phyloP scores from a whole-genome alignment of 2,113 vertebrate species.

The Notiomystis cincta region DNA sequence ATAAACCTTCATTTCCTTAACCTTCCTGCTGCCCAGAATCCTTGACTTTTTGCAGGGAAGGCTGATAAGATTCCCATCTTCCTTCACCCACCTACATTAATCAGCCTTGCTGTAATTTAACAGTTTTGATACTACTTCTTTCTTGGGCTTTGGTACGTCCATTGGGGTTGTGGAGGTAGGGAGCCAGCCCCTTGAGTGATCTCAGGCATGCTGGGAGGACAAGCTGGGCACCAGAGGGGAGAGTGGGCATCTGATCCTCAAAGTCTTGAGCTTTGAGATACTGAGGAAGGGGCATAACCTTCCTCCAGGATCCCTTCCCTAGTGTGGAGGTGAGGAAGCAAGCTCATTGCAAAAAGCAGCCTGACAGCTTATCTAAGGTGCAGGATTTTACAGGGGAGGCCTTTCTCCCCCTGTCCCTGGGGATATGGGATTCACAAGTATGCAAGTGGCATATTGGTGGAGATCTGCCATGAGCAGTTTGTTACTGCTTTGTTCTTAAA shows the following conservation, averaged over 20 bases:
- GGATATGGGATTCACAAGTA: neutral
- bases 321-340: neutral
- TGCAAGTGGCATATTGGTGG: rapidly evolving
- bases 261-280: neutral
- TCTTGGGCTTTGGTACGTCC: neutral
- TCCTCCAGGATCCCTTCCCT: neutral
- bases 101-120: neutral
- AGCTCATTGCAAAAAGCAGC: neutral
- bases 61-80: neutral
- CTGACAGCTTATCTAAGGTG: neutral
- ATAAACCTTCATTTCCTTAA: neutral
- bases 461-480: neutral
- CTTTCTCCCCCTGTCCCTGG: rapidly evolving
- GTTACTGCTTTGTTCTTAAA: neutral
- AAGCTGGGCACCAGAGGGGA: no score
- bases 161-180: neutral
- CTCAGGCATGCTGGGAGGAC: rapidly evolving
- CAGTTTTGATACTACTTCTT: neutral
- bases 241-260: neutral
- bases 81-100: neutral
- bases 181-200: neutral
- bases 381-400: neutral
- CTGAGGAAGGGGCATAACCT: neutral
- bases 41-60: neutral
- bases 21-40: neutral